Evolutionary conservation across 92 coral and sea anemone genomes (phyloP).

Genomic region (Epizoanthus stellaris): DNA sequence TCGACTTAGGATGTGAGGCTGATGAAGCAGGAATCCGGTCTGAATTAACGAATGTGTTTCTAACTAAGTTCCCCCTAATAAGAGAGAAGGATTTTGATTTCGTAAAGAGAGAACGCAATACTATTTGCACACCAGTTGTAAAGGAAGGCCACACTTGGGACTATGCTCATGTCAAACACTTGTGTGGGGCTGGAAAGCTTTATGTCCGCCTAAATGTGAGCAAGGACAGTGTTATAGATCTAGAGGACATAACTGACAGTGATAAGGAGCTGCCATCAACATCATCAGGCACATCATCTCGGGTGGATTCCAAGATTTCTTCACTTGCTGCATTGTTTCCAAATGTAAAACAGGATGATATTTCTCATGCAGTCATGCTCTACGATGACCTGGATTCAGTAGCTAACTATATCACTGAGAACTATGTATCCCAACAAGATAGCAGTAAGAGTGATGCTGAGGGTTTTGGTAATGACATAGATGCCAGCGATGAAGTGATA

Average conservation of each 20-base stretch:
- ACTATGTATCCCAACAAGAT: constrained; percentile 4
- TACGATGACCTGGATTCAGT: constrained; percentile 49
- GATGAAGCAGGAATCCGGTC: too few species aligned
- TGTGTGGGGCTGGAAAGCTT: constrained; percentile 56
- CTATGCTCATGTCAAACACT: constrained; percentile 57
- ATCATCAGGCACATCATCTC: constrained; percentile 36
- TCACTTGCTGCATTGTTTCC: constrained; percentile 55
- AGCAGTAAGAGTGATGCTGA: background rate
- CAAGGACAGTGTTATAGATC: constrained; percentile 15
- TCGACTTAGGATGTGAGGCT: too few species aligned
- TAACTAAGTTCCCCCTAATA: constrained; percentile 41
- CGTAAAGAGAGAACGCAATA: constrained; percentile 44
- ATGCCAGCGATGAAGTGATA: background rate
- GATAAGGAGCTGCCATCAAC: constrained; percentile 22
- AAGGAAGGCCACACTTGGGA: constrained; percentile 55
- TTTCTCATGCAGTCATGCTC: constrained; percentile 39
- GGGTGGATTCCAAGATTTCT: constrained; percentile 33
- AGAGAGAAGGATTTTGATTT: constrained; percentile 20
- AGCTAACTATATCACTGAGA: constrained; percentile 48
- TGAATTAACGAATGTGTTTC: background rate
- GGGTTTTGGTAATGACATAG: constrained; percentile 11
- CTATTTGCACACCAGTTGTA: constrained; percentile 43
- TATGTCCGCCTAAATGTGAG: constrained; percentile 48
- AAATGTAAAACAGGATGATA: constrained; percentile 33
- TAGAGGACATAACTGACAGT: background rate